Conservation (phyloP, 2,888 invertebrate species). For the Leptodirus hochenwartii region DNA sequence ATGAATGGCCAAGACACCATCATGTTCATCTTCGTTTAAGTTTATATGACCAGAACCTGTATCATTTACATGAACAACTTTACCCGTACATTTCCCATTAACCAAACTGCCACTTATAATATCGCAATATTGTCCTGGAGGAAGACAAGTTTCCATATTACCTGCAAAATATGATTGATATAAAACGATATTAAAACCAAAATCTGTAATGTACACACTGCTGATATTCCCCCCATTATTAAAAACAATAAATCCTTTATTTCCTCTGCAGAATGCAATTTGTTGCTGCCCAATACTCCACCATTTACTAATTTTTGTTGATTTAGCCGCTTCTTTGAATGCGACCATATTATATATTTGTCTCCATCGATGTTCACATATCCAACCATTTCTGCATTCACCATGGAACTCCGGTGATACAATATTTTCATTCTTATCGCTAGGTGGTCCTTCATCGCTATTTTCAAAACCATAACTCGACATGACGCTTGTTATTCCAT, state of each 20-base stretch:
- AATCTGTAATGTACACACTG: too few species aligned
- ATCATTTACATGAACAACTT: conserved; percentile 35
- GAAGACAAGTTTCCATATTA: conserved; percentile 10
- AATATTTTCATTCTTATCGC: conserved; percentile 41
- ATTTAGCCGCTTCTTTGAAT: conserved; percentile 51
- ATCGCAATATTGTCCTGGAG: conserved; percentile 57
- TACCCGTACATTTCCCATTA: conserved; percentile 42
- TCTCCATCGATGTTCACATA: conserved; percentile 75
- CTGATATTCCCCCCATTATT: conserved; percentile 36
- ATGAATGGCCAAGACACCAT: conserved; percentile 58
- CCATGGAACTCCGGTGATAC: conserved; percentile 45
- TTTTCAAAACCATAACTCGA: conserved; percentile 59
- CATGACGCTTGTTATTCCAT: conserved; percentile 65
- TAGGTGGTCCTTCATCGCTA: conserved; percentile 43
- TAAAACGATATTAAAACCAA: too few species aligned
- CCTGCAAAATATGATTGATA: too few species aligned
- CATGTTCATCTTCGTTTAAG: conserved; percentile 33
- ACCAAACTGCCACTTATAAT: conserved; percentile 51
- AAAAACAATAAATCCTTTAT: conserved; percentile 49
- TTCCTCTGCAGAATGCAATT: conserved; percentile 68
- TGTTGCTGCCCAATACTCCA: conserved; percentile 68
- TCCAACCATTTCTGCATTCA: conserved; percentile 59
- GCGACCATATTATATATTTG: conserved; percentile 63
- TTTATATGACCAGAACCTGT: conserved; percentile 37
- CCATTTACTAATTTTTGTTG: conserved; percentile 43